Conservation (phyloP, 2,113 vertebrate species). For the Thalassarche chlororhynchos region DNA sequence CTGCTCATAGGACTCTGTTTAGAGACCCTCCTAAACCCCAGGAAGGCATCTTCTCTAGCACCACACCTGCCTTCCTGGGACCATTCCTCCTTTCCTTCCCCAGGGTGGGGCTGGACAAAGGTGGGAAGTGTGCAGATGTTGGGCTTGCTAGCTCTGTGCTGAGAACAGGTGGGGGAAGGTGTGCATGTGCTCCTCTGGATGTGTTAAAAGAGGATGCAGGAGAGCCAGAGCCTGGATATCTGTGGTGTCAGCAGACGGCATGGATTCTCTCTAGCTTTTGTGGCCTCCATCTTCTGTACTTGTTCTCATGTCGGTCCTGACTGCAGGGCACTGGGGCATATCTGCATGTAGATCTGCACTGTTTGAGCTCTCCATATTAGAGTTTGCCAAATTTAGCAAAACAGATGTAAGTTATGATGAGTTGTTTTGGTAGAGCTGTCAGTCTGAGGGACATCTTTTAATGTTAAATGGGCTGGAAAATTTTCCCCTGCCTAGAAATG, state of each 20-base stretch:
- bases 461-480: background rate
- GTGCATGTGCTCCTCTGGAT: rapidly evolving
- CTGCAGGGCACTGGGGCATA: background rate
- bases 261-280: background rate
- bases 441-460: background rate
- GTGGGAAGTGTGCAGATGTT: background rate
- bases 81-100: background rate
- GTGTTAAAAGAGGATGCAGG: background rate
- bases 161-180: background rate
- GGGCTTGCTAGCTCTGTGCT: background rate
- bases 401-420: background rate
- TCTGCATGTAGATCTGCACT: background rate
- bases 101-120: background rate
- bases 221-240: background rate
- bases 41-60: background rate
- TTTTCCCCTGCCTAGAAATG: background rate
- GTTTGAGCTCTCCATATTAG: background rate
- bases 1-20: background rate
- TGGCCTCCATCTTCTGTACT: background rate
- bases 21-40: background rate
- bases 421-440: background rate
- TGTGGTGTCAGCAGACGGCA: rapidly evolving
- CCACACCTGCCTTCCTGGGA: background rate
- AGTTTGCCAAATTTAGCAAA: background rate
- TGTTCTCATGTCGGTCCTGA: background rate